Evolutionary conservation across 2,113 vertebrate genomes (phyloP), one percentile per base, ranked within the genome.

Genomic region (Struthio camelus): DNA sequence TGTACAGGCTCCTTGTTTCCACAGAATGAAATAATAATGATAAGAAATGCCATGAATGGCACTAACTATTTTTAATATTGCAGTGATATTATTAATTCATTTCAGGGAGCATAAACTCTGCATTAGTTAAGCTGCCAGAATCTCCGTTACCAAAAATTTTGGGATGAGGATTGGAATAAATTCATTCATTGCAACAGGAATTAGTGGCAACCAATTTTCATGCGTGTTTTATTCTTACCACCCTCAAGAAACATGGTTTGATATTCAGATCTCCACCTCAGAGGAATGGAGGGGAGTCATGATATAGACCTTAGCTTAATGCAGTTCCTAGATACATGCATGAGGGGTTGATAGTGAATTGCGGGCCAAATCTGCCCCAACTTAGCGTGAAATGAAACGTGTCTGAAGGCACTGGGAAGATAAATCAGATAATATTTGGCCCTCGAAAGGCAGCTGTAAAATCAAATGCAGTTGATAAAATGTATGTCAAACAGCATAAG

Each of bases 391-490:
- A 96, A 67, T 32, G 61, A 71, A 94, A 66, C 32, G 9, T 28
- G 44, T 22, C n/a, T 66, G 51, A 94, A 96, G 20, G 36, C 71
- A 56, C 15, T 50, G 36, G 40, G 23, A 85, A 76, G 46, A 72
- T 96, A 96, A 91, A 96, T 97, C 82, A 93, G 61, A 34, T 42
- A 86, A 42, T n/a, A 92, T 93, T 91, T 96, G 89, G 91, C 42
- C 79, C 54, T 91, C 83, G 73, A 69, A 95, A 89, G 16, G 67
- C 27, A 58, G 66, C 56, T 81, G 61, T 84, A 96, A 95, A 96
- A 92, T 91, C 50, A 76, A 81, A 70, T 82, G 67, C 83, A 83
- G 82, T 62, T 87, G 61, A 84, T 88, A 88, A 96, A 85, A 80
- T 51, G 32, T 50, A 89, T 78, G 72, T 83, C 81, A 92, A 93